Evolutionary conservation across 2,113 vertebrate genomes (phyloP), one percentile per base, ranked within the genome.

Genomic region (Phylloscopus trochilus): DNA sequence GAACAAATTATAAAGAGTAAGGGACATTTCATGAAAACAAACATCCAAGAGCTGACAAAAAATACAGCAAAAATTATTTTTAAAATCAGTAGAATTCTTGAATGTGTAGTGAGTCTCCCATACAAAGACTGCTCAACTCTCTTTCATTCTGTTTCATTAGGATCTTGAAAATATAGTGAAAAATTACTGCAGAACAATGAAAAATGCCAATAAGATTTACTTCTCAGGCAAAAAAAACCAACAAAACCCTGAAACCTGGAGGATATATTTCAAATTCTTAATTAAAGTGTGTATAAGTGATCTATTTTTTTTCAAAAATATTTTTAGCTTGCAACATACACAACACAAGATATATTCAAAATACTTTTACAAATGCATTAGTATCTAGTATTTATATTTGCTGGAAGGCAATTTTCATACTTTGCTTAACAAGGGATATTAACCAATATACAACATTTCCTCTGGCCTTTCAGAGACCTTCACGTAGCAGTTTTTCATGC

Each of bases 371-470:
- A 92, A 87, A 93, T 72, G 90, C 14, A 30, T 90, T 93, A 59
- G 46, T 82, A 74, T 35, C 33, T 96, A 92, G 93, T 80, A 96
- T 91, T 78, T 83, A 87, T 83, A 92, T 94, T 94, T 90, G 90
- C 72, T 96, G 69, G 37, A 92, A 95, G 68, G 84, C 51, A 93
- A 92, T 95, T 96, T 97, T 96, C 49, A 64, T 92, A 95, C 91
- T 63, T 91, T 44, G 43, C 44, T 55, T 80, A 31, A 95, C 69
- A 83, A 89, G 13, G 68, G 59, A 68, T 92, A 89, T 87, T 73
- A 94, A 93, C 49, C 78, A 88, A 91, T 69, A 63, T 37, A 79
- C 46, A 82, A 79, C 10, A 89, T 89, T 83, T 97, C 92, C 60
- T 93, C 41, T 68, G 68, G 58, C 43, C 56, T 67, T 83, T 55